These are phyloP conservation scores for Deilephila elpenor DNA, from an alignment of 2,888 invertebrate species.

Conservation along the genomic window DNA sequence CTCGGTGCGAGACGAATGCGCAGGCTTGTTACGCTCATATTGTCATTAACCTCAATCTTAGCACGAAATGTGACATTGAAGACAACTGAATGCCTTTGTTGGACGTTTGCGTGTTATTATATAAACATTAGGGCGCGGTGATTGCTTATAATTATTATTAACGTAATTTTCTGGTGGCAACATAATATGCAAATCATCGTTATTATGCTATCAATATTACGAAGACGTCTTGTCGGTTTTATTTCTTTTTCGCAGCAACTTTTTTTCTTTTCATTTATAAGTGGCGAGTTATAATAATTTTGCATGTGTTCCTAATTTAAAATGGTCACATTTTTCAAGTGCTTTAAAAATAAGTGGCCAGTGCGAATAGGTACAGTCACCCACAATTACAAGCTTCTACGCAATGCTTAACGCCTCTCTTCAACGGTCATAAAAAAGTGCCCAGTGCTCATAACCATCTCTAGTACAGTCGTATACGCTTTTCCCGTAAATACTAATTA, in stretches of 20 bases:
- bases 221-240: too few relatives aligned
- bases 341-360: neutral
- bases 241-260: too few relatives aligned
- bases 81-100: constrained; percentile 31
- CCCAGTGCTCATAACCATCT: neutral
- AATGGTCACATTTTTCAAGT: neutral
- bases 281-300: too few relatives aligned
- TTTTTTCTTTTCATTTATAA: too few relatives aligned
- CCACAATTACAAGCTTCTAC: too few relatives aligned
- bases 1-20: constrained; percentile 45
- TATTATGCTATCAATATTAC: too few relatives aligned
- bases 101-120: constrained; percentile 25
- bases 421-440: neutral
- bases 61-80: constrained; percentile 32
- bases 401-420: too few relatives aligned
- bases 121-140: constrained; percentile 18
- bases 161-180: neutral
- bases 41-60: constrained; percentile 42
- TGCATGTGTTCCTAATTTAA: too few relatives aligned
- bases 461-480: neutral
- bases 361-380: neutral
- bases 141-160: constrained; percentile 16
- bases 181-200: neutral
- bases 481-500: constrained; percentile 47
- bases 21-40: constrained; percentile 38